phyloP scores from a whole-genome alignment of 2,888 invertebrate genomes.

The Stenotaenia linearis region DNA sequence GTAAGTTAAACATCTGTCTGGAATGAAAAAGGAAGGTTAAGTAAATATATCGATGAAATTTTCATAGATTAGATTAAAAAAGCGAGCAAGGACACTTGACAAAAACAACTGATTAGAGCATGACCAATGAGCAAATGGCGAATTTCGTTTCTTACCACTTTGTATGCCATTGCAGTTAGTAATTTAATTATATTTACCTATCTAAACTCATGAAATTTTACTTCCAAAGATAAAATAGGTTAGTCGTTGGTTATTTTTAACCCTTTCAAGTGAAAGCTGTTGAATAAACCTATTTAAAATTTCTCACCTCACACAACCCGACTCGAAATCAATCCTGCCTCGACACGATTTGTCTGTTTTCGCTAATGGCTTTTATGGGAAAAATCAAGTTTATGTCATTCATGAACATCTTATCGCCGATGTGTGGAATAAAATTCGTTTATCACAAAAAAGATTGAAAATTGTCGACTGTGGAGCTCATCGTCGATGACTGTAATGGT shows the following conservation, averaged over 20 bases:
- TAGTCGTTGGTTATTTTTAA: neutral
- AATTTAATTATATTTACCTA: neutral
- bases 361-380: neutral
- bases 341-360: neutral
- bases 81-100: neutral
- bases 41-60: neutral
- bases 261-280: neutral
- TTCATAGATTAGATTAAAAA: neutral
- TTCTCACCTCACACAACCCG: neutral
- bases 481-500: neutral
- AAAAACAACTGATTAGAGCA: neutral
- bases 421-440: neutral
- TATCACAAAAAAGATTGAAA: neutral
- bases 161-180: too few relatives aligned
- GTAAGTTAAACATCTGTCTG: neutral
- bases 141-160: too few relatives aligned
- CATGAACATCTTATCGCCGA: neutral
- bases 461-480: neutral
- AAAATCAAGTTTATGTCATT: neutral
- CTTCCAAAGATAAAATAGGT: neutral
- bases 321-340: neutral
- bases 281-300: neutral
- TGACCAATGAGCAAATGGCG: too few relatives aligned
- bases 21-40: neutral
- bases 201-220: neutral